Conservation (phyloP, 2,888 invertebrate genomes). For the Hemaris fuciformis region DNA sequence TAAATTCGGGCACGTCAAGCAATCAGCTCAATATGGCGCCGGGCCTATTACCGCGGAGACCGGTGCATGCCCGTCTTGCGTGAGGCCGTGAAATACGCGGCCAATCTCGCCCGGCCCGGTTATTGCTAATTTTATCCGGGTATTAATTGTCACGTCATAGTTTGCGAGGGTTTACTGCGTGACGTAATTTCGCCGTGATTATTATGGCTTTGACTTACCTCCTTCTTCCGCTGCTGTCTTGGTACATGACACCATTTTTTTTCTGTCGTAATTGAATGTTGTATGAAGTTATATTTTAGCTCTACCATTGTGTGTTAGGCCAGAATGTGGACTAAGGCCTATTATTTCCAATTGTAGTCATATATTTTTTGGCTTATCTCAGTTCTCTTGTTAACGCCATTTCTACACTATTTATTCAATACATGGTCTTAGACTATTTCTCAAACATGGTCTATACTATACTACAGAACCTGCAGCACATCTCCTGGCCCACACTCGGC, state of each 20-base stretch:
- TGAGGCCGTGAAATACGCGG: conserved; percentile 34
- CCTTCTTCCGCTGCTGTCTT: background rate
- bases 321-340: too few species aligned
- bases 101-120: conserved; percentile 6
- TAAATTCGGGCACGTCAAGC: conserved; percentile 74
- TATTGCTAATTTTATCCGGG: conserved; percentile 11
- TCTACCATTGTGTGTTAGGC: too few species aligned
- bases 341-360: too few species aligned
- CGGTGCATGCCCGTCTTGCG: conserved; percentile 57
- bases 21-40: conserved; percentile 76
- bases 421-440: background rate
- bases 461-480: conserved; percentile 11
- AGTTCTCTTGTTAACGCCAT: too few species aligned
- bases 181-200: background rate
- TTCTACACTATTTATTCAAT: too few species aligned
- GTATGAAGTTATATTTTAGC: too few species aligned
- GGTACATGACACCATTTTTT: background rate
- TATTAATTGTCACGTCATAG: conserved; percentile 9
- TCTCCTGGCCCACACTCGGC: conserved; percentile 30
- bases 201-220: background rate
- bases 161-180: conserved; percentile 1
- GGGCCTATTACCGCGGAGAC: conserved; percentile 63
- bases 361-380: too few species aligned
- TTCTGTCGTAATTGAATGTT: background rate
- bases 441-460: background rate